These are phyloP conservation scores for Drepana arcuata DNA, from an alignment of 1,140 invertebrate genomes.

Conservation along the genomic window DNA sequence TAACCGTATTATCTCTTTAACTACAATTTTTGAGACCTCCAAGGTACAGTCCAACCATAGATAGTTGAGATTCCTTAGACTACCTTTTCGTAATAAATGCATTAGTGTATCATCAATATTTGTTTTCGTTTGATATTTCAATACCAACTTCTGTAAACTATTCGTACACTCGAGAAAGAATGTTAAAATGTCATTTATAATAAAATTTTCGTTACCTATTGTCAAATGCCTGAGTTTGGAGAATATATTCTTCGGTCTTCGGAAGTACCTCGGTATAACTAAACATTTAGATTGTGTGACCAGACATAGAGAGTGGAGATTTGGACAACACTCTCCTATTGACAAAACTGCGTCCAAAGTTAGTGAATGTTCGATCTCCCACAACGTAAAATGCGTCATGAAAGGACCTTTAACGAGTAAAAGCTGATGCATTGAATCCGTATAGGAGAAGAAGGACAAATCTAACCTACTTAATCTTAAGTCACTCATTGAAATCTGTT, in stretches of 20 bases:
- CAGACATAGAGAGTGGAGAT: constrained; percentile 42
- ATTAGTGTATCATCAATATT: constrained; percentile 45
- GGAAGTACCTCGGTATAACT: constrained; percentile 43
- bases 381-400: constrained; percentile 61
- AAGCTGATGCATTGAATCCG: constrained; percentile 43
- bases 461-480: constrained; percentile 46
- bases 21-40: constrained; percentile 49
- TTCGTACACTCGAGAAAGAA: constrained; percentile 53
- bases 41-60: constrained; percentile 66
- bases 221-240: constrained; percentile 43
- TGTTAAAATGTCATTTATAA: constrained; percentile 43
- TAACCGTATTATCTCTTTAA: constrained; percentile 44
- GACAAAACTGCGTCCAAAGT: constrained; percentile 48
- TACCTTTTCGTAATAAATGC: constrained; percentile 42
- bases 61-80: constrained; percentile 41
- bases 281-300: constrained; percentile 58
- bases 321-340: constrained; percentile 53
- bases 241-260: constrained; percentile 43
- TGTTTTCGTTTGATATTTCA: constrained; percentile 58
- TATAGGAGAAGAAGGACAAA: constrained; percentile 61
- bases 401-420: constrained; percentile 49
- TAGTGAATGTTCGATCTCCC: constrained; percentile 57
- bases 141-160: constrained; percentile 42
- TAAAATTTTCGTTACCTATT: constrained; percentile 57
- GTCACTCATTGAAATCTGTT: constrained; percentile 50